A percentile compares a stretch with the other conserved stretches of the same genome.
These are phyloP conservation scores for Acinonyx jubatus DNA, from an alignment of 2,113 vertebrate genomes.

Conservation along the genomic window DNA sequence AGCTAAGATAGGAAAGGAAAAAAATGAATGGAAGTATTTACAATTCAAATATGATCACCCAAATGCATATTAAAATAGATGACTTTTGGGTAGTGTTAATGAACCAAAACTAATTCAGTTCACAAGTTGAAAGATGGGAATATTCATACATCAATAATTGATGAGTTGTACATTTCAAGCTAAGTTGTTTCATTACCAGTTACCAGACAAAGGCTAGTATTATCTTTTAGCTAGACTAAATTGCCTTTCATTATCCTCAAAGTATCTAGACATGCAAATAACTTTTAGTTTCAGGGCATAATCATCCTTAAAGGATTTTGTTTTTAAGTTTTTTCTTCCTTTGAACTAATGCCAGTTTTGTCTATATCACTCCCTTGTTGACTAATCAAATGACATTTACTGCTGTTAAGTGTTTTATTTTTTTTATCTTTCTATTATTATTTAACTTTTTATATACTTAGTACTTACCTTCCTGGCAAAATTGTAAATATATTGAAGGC, in stretches of 20 bases:
- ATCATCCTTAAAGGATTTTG: background rate
- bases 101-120: constrained; percentile 78
- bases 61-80: constrained; percentile 83
- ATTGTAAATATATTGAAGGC: background rate
- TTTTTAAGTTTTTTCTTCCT: background rate
- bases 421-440: background rate
- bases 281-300: constrained; percentile 49
- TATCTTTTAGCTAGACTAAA: constrained; percentile 71
- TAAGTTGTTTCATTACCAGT: constrained; percentile 72
- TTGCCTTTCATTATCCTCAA: constrained; percentile 68
- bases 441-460: constrained; percentile 15
- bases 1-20: constrained; percentile 65
- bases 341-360: background rate
- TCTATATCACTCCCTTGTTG: background rate
- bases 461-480: background rate
- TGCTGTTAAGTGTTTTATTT: background rate
- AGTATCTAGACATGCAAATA: constrained; percentile 63
- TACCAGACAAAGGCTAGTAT: constrained; percentile 54
- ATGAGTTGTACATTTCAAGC: constrained; percentile 77
- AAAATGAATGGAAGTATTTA: constrained; percentile 77
- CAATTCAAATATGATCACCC: constrained; percentile 81
- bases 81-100: constrained; percentile 77
- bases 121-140: constrained; percentile 55
- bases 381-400: background rate
- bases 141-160: constrained; percentile 79